These are phyloP conservation scores for Naso thynnoides DNA, from an alignment of 2,797 vertebrate genomes.

Conservation along the genomic window DNA sequence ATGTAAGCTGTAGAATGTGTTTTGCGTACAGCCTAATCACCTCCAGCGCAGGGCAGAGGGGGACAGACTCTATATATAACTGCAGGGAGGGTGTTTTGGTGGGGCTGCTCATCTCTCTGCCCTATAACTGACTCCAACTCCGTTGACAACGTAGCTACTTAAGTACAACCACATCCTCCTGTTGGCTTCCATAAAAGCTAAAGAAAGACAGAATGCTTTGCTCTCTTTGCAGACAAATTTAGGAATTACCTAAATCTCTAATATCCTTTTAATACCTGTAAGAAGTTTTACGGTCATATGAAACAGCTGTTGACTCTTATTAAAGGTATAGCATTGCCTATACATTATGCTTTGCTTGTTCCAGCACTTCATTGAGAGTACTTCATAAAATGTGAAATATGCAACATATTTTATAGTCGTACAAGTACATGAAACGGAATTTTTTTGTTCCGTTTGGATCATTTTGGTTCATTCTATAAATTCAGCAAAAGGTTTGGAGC, in stretches of 20 bases:
- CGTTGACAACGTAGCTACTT: slow-evolving; percentile 47
- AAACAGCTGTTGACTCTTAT: background rate
- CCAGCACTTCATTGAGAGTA: background rate
- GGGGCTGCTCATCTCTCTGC: slow-evolving; percentile 67
- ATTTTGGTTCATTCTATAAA: too few species aligned
- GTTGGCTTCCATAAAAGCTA: slow-evolving; percentile 30
- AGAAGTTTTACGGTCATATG: background rate
- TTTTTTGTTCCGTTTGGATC: background rate
- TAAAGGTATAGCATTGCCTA: background rate
- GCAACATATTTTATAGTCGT: background rate
- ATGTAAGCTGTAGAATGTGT: slow-evolving; percentile 52
- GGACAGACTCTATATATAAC: slow-evolving; percentile 70
- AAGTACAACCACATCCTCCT: slow-evolving; percentile 51
- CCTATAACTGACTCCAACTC: slow-evolving; percentile 68
- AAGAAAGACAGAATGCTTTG: background rate
- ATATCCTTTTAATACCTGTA: background rate
- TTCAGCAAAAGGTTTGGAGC: too few species aligned
- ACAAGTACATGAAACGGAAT: background rate
- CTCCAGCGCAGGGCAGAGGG: slow-evolving; percentile 58
- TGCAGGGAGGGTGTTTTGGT: slow-evolving; percentile 64
- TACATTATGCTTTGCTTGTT: background rate
- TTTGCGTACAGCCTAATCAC: slow-evolving; percentile 60
- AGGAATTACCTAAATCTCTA: background rate
- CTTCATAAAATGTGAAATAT: background rate
- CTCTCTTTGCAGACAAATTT: background rate